These are phyloP conservation scores for Candoia aspera DNA, from an alignment of 2,113 vertebrate species.

Conservation along the genomic window DNA sequence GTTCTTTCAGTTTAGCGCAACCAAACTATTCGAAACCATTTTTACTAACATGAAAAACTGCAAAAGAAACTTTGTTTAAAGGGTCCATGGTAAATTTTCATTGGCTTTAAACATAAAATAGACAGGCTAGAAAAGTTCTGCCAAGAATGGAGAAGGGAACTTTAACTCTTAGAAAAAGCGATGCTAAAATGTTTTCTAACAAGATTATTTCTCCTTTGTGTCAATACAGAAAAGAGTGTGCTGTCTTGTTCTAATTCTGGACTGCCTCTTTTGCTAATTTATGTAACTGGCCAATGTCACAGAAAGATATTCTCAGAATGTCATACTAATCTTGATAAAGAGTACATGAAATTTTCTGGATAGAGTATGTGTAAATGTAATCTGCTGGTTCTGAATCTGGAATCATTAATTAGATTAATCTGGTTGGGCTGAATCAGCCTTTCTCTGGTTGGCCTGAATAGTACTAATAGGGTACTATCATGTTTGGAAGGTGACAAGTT, in stretches of 20 bases:
- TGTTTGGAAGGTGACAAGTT: neutral
- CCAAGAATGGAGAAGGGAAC: neutral
- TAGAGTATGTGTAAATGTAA: neutral
- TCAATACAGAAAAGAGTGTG: neutral
- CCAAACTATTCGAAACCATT: conserved; percentile 60
- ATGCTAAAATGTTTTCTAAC: neutral
- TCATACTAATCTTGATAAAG: neutral
- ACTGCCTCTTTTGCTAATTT: neutral
- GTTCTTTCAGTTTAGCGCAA: conserved; percentile 74
- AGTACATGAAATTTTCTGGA: too few relatives aligned
- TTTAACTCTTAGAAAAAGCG: neutral
- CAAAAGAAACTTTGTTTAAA: conserved; percentile 24
- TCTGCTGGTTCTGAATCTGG: neutral
- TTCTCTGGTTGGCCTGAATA: too few relatives aligned
- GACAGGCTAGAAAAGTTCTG: conserved; percentile 16
- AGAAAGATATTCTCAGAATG: neutral
- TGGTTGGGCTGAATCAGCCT: neutral
- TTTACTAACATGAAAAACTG: conserved; percentile 55
- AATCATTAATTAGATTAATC: neutral
- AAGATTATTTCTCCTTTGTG: neutral
- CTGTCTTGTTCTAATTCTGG: neutral
- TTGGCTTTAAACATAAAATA: conserved; percentile 25
- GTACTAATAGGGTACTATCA: neutral
- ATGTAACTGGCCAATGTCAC: neutral
- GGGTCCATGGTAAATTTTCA: conserved; percentile 44